phyloP scores from a whole-genome alignment of 2,797 vertebrate species.

The Myioborus miniatus region DNA sequence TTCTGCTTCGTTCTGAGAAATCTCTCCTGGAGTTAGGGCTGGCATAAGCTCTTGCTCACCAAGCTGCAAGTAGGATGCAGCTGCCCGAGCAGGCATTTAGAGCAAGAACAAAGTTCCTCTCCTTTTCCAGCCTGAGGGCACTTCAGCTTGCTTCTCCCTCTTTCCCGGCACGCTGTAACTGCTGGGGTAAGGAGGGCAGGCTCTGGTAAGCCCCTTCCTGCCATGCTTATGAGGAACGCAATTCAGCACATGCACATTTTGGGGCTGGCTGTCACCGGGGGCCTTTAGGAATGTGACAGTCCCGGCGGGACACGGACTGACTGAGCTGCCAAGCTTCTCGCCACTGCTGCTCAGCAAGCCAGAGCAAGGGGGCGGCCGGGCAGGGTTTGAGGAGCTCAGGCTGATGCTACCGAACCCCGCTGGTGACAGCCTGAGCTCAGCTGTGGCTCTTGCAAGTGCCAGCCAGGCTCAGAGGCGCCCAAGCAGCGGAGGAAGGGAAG shows the following conservation, averaged over 20 bases:
- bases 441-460: not conserved
- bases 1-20: not conserved
- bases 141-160: not conserved
- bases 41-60: not conserved
- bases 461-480: not conserved
- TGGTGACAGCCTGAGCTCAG: not conserved
- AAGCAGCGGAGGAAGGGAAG: not conserved
- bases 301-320: accelerated
- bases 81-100: not conserved
- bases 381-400: not conserved
- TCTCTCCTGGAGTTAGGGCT: not conserved
- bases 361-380: not conserved
- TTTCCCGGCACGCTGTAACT: not conserved
- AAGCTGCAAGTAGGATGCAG: not conserved
- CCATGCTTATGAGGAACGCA: not conserved
- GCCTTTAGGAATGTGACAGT: not conserved
- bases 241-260: not conserved
- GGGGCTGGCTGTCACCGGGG: not conserved
- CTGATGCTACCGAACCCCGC: not conserved
- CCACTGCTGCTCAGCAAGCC: not conserved
- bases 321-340: not conserved
- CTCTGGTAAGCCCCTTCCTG: not conserved
- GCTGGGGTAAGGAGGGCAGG: not conserved
- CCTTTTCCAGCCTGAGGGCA: not conserved
- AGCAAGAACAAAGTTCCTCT: not conserved